Evolutionary conservation across 2,113 vertebrate species (phyloP).

Genomic region (Pteruthius melanotis): DNA sequence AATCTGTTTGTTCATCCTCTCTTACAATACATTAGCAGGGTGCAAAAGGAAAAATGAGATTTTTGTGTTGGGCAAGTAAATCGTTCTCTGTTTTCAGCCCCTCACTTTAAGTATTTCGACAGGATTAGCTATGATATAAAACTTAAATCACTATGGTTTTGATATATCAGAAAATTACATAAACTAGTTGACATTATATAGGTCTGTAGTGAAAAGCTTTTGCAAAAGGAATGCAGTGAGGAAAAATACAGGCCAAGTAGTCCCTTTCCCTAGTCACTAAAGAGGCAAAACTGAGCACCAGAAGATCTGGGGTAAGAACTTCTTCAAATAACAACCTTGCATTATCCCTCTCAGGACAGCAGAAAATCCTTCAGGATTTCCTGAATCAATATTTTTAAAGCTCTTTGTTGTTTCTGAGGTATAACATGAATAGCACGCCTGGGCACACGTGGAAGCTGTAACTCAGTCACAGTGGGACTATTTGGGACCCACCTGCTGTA

Average conservation of each 20-base stretch:
- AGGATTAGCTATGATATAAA: neutral
- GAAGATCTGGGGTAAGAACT: neutral
- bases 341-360: neutral
- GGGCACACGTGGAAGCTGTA: neutral
- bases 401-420: neutral
- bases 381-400: neutral
- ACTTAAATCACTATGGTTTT: neutral
- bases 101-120: neutral
- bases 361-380: neutral
- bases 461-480: neutral
- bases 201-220: neutral
- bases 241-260: neutral
- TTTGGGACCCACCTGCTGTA: neutral
- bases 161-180: neutral
- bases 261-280: neutral
- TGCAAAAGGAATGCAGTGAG: neutral
- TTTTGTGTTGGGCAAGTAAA: neutral
- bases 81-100: neutral
- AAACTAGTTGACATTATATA: neutral
- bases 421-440: neutral
- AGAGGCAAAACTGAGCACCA: neutral
- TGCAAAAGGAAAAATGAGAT: neutral
- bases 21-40: neutral
- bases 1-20: conserved; percentile 49
- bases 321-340: neutral